Conservation (phyloP, 1,140 invertebrate genomes). For the Pseudomyrmex cubaensis region DNA sequence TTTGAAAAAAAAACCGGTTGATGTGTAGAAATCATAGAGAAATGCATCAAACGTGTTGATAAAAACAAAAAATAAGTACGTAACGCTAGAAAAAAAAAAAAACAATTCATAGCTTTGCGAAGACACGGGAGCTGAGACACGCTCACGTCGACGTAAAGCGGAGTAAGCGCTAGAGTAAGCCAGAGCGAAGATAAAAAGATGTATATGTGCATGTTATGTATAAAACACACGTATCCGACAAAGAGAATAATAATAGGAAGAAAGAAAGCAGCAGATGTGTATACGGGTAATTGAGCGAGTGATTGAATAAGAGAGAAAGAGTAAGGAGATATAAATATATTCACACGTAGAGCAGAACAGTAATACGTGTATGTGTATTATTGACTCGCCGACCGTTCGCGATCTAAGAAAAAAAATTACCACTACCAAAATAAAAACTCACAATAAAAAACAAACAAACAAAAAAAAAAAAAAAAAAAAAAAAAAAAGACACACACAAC, state of each 20-base stretch:
- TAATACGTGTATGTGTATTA: slow-evolving; percentile 47
- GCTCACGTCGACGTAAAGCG: slow-evolving; percentile 42
- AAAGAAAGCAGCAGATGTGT: slow-evolving; percentile 40
- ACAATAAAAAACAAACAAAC: neutral
- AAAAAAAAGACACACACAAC: slow-evolving; percentile 68
- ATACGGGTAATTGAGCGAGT: slow-evolving; percentile 21
- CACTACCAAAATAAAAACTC: slow-evolving; percentile 61
- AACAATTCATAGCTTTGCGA: slow-evolving; percentile 20
- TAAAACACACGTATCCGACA: neutral
- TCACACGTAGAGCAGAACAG: slow-evolving; percentile 49
- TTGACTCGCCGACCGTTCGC: slow-evolving; percentile 19
- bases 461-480: neutral
- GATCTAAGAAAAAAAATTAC: slow-evolving; percentile 44
- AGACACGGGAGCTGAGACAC: slow-evolving; percentile 20
- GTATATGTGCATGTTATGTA: slow-evolving; percentile 15
- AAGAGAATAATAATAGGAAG: slow-evolving; percentile 9
- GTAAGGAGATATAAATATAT: neutral
- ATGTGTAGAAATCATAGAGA: slow-evolving; percentile 18
- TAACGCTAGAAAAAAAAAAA: slow-evolving; percentile 28
- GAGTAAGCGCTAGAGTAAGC: slow-evolving; percentile 50
- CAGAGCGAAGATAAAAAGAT: slow-evolving; percentile 42
- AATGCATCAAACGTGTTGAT: slow-evolving; percentile 5
- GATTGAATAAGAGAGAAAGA: slow-evolving; percentile 33
- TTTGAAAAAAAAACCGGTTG: neutral
- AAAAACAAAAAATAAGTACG: slow-evolving; percentile 2